phyloP scores from a whole-genome alignment of 1,140 invertebrate genomes.

The Leptonema lineaticorne region DNA sequence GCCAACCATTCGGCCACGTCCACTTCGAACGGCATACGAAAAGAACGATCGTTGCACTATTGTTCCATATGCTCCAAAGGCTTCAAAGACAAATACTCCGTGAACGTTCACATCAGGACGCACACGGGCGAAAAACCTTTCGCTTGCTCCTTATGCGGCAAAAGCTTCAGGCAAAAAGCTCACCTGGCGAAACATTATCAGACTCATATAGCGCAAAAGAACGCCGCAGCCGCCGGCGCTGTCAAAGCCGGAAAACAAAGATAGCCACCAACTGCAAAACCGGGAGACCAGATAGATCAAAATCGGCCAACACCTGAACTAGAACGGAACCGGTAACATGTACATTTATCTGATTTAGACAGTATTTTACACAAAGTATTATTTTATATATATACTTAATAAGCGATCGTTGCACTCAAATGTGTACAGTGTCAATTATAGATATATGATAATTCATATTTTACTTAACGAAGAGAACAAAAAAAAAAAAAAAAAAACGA shows the following conservation, averaged over 20 bases:
- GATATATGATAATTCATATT: too few relatives aligned
- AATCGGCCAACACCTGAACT: too few relatives aligned
- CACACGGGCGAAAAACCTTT: conserved; percentile 92
- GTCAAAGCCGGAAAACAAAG: conserved; percentile 54
- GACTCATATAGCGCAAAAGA: conserved; percentile 85
- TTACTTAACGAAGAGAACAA: too few relatives aligned
- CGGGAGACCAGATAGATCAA: too few relatives aligned
- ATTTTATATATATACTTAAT: too few relatives aligned
- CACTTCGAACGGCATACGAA: conserved; percentile 64
- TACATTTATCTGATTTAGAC: conserved; percentile 8
- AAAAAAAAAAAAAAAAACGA: too few relatives aligned
- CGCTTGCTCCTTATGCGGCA: conserved; percentile 82
- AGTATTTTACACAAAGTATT: conserved; percentile 11
- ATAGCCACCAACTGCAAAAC: conserved; percentile 46
- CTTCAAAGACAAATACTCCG: conserved; percentile 92
- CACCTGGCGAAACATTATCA: conserved; percentile 97
- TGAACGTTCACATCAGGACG: conserved; percentile 88
- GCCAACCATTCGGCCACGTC: conserved; percentile 54
- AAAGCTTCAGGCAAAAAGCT: conserved; percentile 93
- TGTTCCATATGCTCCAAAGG: conserved; percentile 90
- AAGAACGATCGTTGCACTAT: conserved; percentile 84
- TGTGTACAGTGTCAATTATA: neutral
- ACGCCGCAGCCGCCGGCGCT: conserved; percentile 53
- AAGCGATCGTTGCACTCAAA: neutral
- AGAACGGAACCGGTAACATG: conserved; percentile 11